Percentiles rank a stretch among this genome's conserved stretches.
Conservation (phyloP, 2,797 vertebrate species). For the Sarcoramphus papa region DNA sequence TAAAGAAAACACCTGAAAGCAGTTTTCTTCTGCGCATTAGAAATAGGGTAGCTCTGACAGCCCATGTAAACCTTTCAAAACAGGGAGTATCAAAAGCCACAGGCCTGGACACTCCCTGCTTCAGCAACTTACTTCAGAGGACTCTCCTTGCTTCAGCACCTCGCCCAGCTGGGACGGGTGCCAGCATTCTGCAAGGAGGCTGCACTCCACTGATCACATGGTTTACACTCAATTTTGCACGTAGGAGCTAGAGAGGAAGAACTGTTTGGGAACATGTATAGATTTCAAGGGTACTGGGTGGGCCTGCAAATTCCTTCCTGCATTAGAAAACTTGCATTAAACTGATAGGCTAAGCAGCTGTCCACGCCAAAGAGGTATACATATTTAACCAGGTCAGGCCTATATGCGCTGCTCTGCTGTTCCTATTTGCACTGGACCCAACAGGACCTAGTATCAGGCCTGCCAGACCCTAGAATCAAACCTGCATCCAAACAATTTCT, state of each 20-base stretch:
- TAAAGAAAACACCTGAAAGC: not conserved
- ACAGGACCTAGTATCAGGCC: slow-evolving; percentile 1
- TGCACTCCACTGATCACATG: slow-evolving; percentile 44
- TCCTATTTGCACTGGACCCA: not conserved
- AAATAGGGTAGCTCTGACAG: slow-evolving; percentile 16
- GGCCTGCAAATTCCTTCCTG: slow-evolving; percentile 61
- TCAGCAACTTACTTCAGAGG: slow-evolving; percentile 41
- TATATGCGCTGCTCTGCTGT: not conserved
- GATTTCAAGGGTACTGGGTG: slow-evolving; percentile 70
- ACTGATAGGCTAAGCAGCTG: slow-evolving; percentile 68
- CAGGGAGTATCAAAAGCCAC: slow-evolving; percentile 30
- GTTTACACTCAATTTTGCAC: slow-evolving; percentile 63
- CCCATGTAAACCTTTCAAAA: slow-evolving; percentile 29
- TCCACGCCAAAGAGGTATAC: slow-evolving; percentile 38
- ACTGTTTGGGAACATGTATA: slow-evolving; percentile 57
- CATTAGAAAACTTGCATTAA: slow-evolving; percentile 57
- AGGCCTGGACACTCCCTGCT: slow-evolving; percentile 34
- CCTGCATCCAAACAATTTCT: not conserved
- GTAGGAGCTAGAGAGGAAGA: slow-evolving; percentile 61
- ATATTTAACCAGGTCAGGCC: slow-evolving; percentile 20
- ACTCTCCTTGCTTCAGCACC: slow-evolving; percentile 52
- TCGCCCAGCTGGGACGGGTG: slow-evolving; percentile 12
- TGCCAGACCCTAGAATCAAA: not conserved
- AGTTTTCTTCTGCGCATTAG: not conserved
- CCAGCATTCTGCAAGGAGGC: slow-evolving; percentile 19